Evolutionary conservation across 2,888 invertebrate genomes (phyloP), one percentile per base, ranked within the genome.

Genomic region (Tetragonisca angustula): DNA sequence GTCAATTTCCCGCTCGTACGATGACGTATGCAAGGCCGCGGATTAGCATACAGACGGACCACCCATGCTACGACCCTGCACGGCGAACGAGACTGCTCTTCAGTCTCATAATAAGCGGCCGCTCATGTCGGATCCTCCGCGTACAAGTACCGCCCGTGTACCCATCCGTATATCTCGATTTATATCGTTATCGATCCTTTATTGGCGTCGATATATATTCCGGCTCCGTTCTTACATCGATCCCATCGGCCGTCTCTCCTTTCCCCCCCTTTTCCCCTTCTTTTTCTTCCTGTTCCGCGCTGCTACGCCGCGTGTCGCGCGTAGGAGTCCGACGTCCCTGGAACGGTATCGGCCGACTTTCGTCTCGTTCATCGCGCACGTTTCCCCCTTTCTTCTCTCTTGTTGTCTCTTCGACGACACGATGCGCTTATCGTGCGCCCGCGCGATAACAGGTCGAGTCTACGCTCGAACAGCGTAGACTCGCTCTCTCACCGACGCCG

Each of bases 171-270:
- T 91, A 93, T 93, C 92, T 93, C 93, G 94, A 94, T 94, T 94
- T 94, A 94, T 94, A 93, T 92, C 93, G 93, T 93, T 94, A 94
- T 93, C 92, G 93, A 92, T 93, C 93, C 92, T 92, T 93, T 94
- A 94, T 93, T 93, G 94, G 92, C 94, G 90, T 91, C 92, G 91
- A 92, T 93, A 90, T 91, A 92, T 92, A 91, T 91, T 91, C 91
- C 86, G 81, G 86, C 67, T 88, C 81, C 77, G 67, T 83, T 82
- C 87, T 81, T 87, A 86, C 89, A 86, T 83, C 88, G 86, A 83
- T 84, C 86, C 79, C 64, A 43, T 43, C 43, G 72, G 19, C 70
- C 79, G 72, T 61, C 61, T 83, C 84, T 85, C 83, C 70, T 64
- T 69, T 65, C 21, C 69, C 27, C 27, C 61, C 43, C 43, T 11